phyloP scores from a whole-genome alignment of 2,797 vertebrate species.

The Carcharodon carcharias region DNA sequence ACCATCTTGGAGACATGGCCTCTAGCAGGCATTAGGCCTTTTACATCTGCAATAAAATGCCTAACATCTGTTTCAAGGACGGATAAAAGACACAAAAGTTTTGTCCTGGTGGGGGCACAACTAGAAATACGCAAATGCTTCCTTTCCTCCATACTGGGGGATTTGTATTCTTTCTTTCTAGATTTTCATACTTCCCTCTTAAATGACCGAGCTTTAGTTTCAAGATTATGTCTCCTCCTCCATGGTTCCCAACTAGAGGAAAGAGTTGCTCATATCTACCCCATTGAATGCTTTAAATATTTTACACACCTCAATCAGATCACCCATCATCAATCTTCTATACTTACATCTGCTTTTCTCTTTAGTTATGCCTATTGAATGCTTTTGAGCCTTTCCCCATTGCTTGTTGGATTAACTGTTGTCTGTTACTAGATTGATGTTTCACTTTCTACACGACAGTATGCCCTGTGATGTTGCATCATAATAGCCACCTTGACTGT shows the following conservation, averaged over 20 bases:
- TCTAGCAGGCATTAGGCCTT: background rate
- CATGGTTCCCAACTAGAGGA: background rate
- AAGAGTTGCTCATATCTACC: background rate
- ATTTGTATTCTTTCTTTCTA: background rate
- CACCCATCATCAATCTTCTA: background rate
- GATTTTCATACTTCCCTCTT: background rate
- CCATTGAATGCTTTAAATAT: background rate
- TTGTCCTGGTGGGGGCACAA: no score
- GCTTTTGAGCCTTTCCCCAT: background rate
- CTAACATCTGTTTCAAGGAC: background rate
- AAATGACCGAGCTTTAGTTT: no score
- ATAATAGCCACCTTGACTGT: background rate
- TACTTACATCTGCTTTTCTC: background rate
- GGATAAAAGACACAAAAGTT: no score
- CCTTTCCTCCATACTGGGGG: background rate
- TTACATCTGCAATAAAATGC: background rate
- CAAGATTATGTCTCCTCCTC: background rate
- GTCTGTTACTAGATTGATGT: background rate
- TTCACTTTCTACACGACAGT: background rate
- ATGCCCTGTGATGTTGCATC: background rate
- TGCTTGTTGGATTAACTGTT: background rate
- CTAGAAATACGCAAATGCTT: background rate
- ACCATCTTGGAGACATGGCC: background rate
- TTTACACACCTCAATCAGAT: background rate
- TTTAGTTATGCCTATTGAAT: background rate